phyloP scores from a whole-genome alignment of 2,113 vertebrate species.

The Indri indri region DNA sequence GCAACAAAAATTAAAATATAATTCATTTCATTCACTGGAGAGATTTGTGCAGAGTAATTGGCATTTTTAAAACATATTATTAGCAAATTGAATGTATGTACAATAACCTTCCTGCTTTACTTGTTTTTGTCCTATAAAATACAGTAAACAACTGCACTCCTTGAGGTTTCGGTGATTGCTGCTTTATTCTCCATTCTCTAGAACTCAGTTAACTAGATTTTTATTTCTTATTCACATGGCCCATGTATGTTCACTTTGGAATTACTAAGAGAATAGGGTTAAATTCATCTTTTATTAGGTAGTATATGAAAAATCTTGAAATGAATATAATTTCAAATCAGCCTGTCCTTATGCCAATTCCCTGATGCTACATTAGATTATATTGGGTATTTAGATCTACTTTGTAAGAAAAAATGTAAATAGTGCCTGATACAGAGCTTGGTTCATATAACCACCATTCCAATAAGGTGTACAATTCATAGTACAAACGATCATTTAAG shows the following conservation, averaged over 20 bases:
- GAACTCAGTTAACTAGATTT: not conserved
- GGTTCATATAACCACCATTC: not conserved
- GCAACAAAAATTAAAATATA: conserved; percentile 1
- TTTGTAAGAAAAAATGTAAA: conserved; percentile 7
- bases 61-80: conserved; percentile 55
- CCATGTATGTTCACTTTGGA: not conserved
- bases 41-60: not conserved
- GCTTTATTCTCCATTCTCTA: conserved; percentile 16
- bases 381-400: not conserved
- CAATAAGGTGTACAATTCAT: not conserved
- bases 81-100: conserved; percentile 34
- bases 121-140: not conserved
- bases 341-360: not conserved
- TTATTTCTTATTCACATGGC: conserved; percentile 41
- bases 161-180: not conserved
- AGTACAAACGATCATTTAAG: not conserved
- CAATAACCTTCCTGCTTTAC: conserved; percentile 29
- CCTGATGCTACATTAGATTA: not conserved
- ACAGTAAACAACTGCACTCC: conserved; percentile 2
- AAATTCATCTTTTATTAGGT: not conserved
- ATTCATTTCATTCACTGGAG: not conserved
- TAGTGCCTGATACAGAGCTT: not conserved
- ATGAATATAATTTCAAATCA: not conserved
- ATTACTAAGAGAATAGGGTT: not conserved
- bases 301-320: not conserved